phyloP scores from a whole-genome alignment of 2,888 invertebrate genomes.

The Kuschelorhynchus macadamiae region DNA sequence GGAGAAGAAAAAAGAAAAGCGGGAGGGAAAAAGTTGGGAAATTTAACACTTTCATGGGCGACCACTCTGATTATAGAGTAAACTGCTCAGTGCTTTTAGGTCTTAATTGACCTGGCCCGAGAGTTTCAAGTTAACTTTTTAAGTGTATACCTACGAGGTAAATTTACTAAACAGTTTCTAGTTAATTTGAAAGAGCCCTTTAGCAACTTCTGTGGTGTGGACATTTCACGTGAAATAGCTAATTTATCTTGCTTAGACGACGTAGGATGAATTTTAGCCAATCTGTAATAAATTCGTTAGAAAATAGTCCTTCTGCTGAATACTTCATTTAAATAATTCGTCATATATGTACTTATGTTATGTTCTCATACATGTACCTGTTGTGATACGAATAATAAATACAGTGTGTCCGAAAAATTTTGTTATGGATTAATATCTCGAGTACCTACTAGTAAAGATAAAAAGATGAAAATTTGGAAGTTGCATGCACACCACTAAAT shows the following conservation, averaged over 20 bases:
- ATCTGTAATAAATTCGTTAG: neutral
- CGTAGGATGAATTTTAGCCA: neutral
- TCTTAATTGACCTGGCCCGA: slow-evolving; percentile 43
- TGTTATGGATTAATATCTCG: no score
- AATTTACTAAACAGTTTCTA: slow-evolving; percentile 40
- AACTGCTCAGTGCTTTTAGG: slow-evolving; percentile 40
- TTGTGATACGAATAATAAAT: no score
- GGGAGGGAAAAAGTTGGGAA: slow-evolving; percentile 44
- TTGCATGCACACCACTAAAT: no score
- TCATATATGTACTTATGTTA: no score
- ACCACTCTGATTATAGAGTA: slow-evolving; percentile 48
- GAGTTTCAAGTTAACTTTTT: slow-evolving; percentile 48
- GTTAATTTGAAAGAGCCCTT: slow-evolving; percentile 35
- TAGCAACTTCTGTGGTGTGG: slow-evolving; percentile 34
- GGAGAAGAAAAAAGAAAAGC: slow-evolving; percentile 15
- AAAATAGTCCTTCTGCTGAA: no score
- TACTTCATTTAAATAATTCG: no score
- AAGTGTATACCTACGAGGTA: slow-evolving; percentile 43
- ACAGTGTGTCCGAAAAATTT: no score
- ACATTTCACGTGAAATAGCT: slow-evolving; percentile 11
- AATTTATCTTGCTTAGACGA: slow-evolving; percentile 3
- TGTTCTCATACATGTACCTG: no score
- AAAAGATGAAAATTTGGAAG: no score
- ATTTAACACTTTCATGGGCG: slow-evolving; percentile 46
- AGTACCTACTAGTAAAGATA: no score